Evolutionary conservation across 2,113 vertebrate species (phyloP), one percentile per base, ranked within the genome.

Genomic region (Lathamus discolor): DNA sequence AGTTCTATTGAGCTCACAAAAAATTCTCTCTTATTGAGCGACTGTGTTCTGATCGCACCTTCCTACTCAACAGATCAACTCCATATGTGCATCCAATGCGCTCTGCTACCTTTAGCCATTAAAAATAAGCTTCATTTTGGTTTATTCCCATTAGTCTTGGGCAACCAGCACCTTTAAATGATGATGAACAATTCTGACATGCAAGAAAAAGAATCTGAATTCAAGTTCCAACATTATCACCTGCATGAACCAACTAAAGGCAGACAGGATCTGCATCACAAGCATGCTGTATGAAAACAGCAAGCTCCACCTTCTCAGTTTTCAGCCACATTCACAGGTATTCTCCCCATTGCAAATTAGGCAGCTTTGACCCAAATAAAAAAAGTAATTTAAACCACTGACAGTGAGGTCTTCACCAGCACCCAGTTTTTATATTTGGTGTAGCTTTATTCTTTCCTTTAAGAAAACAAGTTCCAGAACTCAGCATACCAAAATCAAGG

Each of bases 41-140:
- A 92, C 93, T 87, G 57, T 92, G 88, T 85, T 93, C 96, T 89
- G 94, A 91, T 96, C 44, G 1, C 96, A 96, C 96, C 95, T 96
- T 96, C 96, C 96, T 85, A 97, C 96, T 95, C 96, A 97, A 74
- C 93, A 97, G 96, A 96, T 92, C 83, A 2, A 89, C 93, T 94
- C 96, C 95, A 80, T 97, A 95, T 96, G 95, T 92, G 70, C 88
- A 28, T 43, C 76, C 95, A 76, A 28, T 37, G 44, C 2, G 33
- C 64, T 77, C 81, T 83, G 77, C 54, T 95, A 95, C 92, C 93
- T 96, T 87, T 9, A 91, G 84, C 75, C 84, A 92, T 95, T 80
- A 96, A 93, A 94, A 96, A 93, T 55, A 85, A 94, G 84, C 57
- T 94, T 83, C 11, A 2, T 72, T 94, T 84, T 74, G 88, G 52